These are phyloP conservation scores for Rotaria socialis DNA, from an alignment of 2,888 invertebrate genomes.

Conservation along the genomic window DNA sequence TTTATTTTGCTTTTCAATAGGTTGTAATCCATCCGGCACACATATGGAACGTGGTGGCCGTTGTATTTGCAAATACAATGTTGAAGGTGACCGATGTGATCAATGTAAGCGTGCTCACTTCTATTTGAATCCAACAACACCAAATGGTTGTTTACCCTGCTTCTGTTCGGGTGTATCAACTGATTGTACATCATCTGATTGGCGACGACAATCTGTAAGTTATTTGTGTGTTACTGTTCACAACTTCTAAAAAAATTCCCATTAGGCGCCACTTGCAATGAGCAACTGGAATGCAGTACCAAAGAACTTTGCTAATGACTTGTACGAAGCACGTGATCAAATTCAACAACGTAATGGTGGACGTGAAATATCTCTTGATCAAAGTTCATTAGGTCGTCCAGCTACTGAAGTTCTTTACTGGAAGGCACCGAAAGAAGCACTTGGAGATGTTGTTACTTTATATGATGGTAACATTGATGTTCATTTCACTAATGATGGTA, in stretches of 20 bases:
- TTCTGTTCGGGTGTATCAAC: conserved; percentile 44
- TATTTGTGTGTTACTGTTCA: not conserved
- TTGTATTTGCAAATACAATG: conserved; percentile 45
- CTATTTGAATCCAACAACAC: conserved; percentile 32
- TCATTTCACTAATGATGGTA: conserved; percentile 25
- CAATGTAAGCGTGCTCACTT: conserved; percentile 40
- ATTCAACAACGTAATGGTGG: conserved; percentile 10
- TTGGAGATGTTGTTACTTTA: not conserved
- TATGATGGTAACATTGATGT: conserved; percentile 34
- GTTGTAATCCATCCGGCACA: conserved; percentile 41
- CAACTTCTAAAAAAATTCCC: no score
- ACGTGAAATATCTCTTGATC: not conserved
- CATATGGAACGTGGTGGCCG: conserved; percentile 6
- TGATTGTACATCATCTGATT: conserved; percentile 37
- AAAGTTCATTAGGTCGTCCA: not conserved
- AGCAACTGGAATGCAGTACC: conserved; percentile 32
- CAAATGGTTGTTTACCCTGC: conserved; percentile 42
- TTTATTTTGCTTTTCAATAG: not conserved
- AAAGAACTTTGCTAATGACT: not conserved
- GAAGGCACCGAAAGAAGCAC: not conserved
- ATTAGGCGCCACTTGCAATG: not conserved
- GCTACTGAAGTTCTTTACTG: conserved; percentile 10
- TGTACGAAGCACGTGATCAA: not conserved
- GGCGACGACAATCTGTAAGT: conserved; percentile 7
- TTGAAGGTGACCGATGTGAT: conserved; percentile 40